Evolutionary conservation across 1,140 invertebrate species (phyloP).

Genomic region (Apis cerana): DNA sequence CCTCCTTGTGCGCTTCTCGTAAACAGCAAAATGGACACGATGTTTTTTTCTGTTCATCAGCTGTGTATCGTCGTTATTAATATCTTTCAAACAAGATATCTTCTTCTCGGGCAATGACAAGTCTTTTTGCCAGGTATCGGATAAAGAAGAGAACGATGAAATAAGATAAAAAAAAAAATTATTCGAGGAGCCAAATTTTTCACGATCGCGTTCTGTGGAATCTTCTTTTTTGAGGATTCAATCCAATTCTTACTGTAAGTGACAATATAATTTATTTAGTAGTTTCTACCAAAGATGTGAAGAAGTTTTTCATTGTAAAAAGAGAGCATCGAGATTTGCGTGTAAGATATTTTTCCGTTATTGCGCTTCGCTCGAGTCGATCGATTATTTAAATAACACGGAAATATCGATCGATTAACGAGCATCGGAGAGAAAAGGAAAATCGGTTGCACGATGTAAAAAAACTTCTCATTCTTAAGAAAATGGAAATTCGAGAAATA

Average conservation of each 20-base stretch:
- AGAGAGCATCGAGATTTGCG: constrained; percentile 53
- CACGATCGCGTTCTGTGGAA: constrained; percentile 7
- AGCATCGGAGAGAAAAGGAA: background rate
- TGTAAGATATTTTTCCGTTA: constrained; percentile 64
- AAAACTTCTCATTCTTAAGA: background rate
- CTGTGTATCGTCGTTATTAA: background rate
- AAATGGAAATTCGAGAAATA: background rate
- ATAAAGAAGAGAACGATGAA: background rate
- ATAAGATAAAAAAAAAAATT: background rate
- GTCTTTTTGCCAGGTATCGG: background rate
- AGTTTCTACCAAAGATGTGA: constrained; percentile 81
- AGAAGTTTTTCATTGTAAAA: constrained; percentile 72
- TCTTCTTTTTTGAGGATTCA: constrained; percentile 38
- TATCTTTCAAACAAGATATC: background rate
- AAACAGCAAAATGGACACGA: background rate
- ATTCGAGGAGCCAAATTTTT: background rate
- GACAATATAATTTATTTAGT: constrained; percentile 78
- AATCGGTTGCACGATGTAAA: background rate
- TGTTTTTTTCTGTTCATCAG: background rate
- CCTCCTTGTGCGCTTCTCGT: constrained; percentile 1
- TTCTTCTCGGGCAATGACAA: background rate
- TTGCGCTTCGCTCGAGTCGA: background rate
- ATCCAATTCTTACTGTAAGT: constrained; percentile 63
- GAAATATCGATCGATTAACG: background rate
- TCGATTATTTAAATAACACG: too few species aligned